A percentile compares a stretch with the other conserved stretches of the same genome.
Conservation (phyloP, 1,140 invertebrate species). For the Andricus grossulariae region DNA sequence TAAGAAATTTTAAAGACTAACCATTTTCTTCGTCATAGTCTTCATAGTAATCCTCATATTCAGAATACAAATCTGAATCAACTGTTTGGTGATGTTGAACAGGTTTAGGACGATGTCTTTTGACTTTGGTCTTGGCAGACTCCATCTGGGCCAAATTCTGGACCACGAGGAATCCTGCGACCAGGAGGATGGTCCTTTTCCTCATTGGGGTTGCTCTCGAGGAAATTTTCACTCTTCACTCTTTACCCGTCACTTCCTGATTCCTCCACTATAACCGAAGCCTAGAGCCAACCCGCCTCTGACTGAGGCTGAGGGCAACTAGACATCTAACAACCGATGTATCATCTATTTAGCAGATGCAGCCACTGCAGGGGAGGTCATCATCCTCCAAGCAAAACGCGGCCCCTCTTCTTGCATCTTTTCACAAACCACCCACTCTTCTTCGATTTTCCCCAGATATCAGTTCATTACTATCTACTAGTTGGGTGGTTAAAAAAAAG, state of each 20-base stretch:
- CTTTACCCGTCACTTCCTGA: background rate
- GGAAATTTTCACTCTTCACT: conserved; percentile 27
- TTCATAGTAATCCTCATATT: conserved; percentile 65
- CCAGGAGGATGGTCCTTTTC: conserved; percentile 34
- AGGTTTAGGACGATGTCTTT: conserved; percentile 54
- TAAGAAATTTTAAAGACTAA: conserved; percentile 42
- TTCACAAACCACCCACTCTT: conserved; percentile 36
- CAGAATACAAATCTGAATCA: conserved; percentile 61
- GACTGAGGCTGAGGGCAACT: conserved; percentile 63
- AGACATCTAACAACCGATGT: conserved; percentile 54
- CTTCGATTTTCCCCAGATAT: background rate
- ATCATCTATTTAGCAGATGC: conserved; percentile 66
- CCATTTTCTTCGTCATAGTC: conserved; percentile 49
- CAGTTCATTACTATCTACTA: too few relatives aligned
- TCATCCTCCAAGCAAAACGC: conserved; percentile 57
- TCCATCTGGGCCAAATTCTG: conserved; percentile 43
- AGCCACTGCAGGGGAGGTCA: conserved; percentile 58
- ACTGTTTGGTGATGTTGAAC: conserved; percentile 44
- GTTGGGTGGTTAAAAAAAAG: too few relatives aligned
- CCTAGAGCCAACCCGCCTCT: conserved; percentile 55
- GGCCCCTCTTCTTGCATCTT: conserved; percentile 33
- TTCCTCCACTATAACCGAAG: conserved; percentile 7
- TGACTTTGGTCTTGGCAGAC: conserved; percentile 49
- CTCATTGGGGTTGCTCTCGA: conserved; percentile 43
- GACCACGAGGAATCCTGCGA: conserved; percentile 41